phyloP scores from a whole-genome alignment of 2,113 vertebrate species.

The Monopterus albus region DNA sequence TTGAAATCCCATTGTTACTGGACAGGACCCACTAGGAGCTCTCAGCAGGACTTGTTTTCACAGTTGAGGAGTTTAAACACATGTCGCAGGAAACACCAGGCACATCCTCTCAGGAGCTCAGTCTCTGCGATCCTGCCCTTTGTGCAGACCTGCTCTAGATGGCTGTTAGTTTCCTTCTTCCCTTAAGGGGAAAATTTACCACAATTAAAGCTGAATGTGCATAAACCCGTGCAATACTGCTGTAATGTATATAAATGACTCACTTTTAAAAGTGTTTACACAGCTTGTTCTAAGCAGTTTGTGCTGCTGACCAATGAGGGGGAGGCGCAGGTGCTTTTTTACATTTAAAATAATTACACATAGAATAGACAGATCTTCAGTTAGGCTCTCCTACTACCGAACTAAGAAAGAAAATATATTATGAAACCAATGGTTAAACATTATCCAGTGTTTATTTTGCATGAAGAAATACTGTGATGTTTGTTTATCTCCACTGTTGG shows the following conservation, averaged over 20 bases:
- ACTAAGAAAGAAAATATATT: not conserved
- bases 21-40: not conserved
- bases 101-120: not conserved
- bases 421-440: not conserved
- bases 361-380: not conserved
- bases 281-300: not conserved
- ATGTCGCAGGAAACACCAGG: not conserved
- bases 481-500: not conserved
- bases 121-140: not conserved
- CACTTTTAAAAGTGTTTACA: not conserved
- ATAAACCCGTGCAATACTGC: not conserved
- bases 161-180: not conserved
- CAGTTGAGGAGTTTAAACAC: not conserved
- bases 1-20: slow-evolving; percentile 6
- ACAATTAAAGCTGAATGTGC: not conserved
- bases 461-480: not conserved
- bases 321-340: not conserved
- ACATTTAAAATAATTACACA: too few species aligned
- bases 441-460: not conserved
- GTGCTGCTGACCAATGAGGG: not conserved
- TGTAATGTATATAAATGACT: not conserved
- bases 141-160: not conserved
- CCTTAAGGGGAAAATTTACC: not conserved
- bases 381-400: not conserved
- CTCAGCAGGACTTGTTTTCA: slow-evolving; percentile 11